Conservation (phyloP, 2,113 vertebrate species). For the Leptosomus discolor region DNA sequence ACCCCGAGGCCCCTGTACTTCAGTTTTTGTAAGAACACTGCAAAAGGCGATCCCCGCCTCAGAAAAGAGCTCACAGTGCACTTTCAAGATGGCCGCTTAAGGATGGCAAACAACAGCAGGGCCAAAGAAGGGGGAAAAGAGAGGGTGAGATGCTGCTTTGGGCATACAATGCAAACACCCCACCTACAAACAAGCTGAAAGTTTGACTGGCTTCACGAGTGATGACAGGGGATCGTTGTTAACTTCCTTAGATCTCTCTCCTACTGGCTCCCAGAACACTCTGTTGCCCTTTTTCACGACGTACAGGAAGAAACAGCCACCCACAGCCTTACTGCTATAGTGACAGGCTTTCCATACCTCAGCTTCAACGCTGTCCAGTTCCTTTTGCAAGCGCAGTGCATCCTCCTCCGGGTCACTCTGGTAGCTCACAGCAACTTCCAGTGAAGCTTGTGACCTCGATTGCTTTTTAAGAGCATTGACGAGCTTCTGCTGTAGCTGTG, state of each 20-base stretch:
- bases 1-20: too few relatives aligned
- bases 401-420: slow-evolving; percentile 82
- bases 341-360: slow-evolving; percentile 70
- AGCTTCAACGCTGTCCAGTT: slow-evolving; percentile 71
- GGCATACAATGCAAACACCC: too few relatives aligned
- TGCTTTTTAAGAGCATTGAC: slow-evolving; percentile 82
- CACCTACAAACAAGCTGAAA: too few relatives aligned
- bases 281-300: background rate
- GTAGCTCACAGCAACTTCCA: slow-evolving; percentile 78
- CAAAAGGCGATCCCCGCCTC: too few relatives aligned
- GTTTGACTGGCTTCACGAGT: background rate
- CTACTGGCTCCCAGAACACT: background rate
- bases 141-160: too few relatives aligned
- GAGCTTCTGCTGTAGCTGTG: slow-evolving; percentile 84
- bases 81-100: too few relatives aligned
- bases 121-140: too few relatives aligned
- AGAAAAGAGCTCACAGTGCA: too few relatives aligned
- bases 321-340: background rate
- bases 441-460: slow-evolving; percentile 80
- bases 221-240: too few relatives aligned
- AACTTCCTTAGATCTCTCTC: background rate
- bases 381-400: slow-evolving; percentile 74
- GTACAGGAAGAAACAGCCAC: background rate
- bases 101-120: too few relatives aligned
- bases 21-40: too few relatives aligned